Evolutionary conservation across 2,888 invertebrate genomes (phyloP), one percentile per base, ranked within the genome.

Genomic region (Acanthosoma haemorrhoidale): DNA sequence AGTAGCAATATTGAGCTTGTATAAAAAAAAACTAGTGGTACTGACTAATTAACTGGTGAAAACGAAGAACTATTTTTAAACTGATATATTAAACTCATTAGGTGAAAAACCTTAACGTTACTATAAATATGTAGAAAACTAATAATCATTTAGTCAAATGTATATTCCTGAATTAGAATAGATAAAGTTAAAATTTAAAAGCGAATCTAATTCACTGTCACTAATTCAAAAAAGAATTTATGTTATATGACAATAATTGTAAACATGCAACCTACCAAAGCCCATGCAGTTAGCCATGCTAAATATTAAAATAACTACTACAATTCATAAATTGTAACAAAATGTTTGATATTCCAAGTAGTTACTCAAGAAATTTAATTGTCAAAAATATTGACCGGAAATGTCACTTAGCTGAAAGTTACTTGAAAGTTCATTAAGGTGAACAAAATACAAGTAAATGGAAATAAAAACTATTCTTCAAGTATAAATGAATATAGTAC

Each of bases 271-370:
- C 58, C 68, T 72, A 72, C 63, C 58, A 57, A 72, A 68, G 70
- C 72, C 70, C 72, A 72, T 72, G 72, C 72, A 72, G 58, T 72
- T 68, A 72, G 72, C 70, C 72, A 72, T 72, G 72, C 72, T 66
- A 63, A 63, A 67, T 39, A 66, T 60, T 43, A 60, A 66, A 66
- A 36, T 34, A 68, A 32, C 68, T 34, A 61, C 59, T 61, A 61
- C 60, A 60, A 61, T 64, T 64, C 25, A 64, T 38, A 18, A 64
- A 64, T n/a, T 29, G 16, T 39, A 64, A 9, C 8, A 41, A 64
- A n/a, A 38, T 64, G 15, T 64, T 41, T 64, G 21, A 41, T 29
- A 64, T 31, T 21, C 39, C 25, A 11, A 63, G 21, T 15, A 63
- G 29, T 41, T 61, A 25, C 61, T 34, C 61, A 36, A 61, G 21